Evolutionary conservation across 2,888 invertebrate genomes (phyloP), one percentile per base, ranked within the genome.

Genomic region (Lithodes maja): DNA sequence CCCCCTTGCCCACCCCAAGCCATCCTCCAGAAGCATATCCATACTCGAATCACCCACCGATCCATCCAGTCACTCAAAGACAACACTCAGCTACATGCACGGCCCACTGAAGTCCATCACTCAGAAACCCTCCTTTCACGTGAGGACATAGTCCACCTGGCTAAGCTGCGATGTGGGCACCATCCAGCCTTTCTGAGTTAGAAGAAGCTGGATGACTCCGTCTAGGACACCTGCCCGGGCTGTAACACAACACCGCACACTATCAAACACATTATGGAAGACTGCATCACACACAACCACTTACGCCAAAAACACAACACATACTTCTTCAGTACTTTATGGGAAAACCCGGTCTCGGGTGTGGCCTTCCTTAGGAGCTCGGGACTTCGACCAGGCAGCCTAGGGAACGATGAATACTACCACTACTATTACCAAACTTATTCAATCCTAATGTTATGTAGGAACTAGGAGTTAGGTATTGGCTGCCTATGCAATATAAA

Each of bases 1-100:
- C 33, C 74, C 9, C 17, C 74, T 17, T 2, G 9, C n/a, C 74
- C 74, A 12, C 79, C 79, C 12, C 33, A 2, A 9, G 50, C 79
- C 50, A 79, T 7, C 53, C 12, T 79, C 52, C 53, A 50, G 54
- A 79, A 15, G 53, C 79, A 79, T 79, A 79, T 79, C 33, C 79
- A 79, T 50, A 79, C 61, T 7, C 79, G 50, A 12, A 79, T 79
- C 79, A 79, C 79, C 53, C 50, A n/a, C 79, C 79, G 49, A 7
- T 79, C 79, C 52, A 79, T 79, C n/a, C 79, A 79, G 50, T 79
- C 79, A 79, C 79, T 2, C n/a, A 79, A 79, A 52, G 79, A 79
- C 50, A 5, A 79, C 79, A 79, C 79, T 15, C 79, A 79, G 79
- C 79, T 79, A 50, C 79, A 50, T 79, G 52, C 79, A 79, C 79